Evolutionary conservation across 2,888 invertebrate species (phyloP).

Genomic region (Caenorhabditis sp.): DNA sequence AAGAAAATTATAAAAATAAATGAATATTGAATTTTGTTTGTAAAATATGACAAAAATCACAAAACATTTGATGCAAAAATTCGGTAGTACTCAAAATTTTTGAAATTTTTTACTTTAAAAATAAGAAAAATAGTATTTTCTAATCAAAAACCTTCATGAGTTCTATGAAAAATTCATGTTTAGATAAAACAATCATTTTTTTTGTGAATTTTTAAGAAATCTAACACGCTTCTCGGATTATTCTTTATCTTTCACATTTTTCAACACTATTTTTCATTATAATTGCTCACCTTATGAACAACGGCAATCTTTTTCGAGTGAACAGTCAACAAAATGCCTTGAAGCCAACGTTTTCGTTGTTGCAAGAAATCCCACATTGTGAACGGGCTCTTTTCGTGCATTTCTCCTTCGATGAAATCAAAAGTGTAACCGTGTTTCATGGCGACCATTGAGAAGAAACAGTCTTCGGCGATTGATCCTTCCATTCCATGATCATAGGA

Average conservation of each 20-base stretch:
- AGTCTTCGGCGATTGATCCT: slow-evolving; percentile 97
- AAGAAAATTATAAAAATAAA: slow-evolving; percentile 8
- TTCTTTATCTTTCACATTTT: too few relatives aligned
- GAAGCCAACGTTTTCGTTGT: slow-evolving; percentile 92
- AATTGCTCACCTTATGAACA: slow-evolving; percentile 65
- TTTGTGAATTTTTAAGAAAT: too few relatives aligned
- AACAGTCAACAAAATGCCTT: slow-evolving; percentile 74
- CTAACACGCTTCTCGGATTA: too few relatives aligned
- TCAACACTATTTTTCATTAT: too few relatives aligned
- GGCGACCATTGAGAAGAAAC: slow-evolving; percentile 94
- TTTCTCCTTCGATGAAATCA: slow-evolving; percentile 95
- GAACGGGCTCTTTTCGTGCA: slow-evolving; percentile 98
- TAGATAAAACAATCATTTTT: too few relatives aligned
- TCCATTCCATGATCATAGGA: slow-evolving; percentile 95
- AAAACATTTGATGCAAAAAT: too few relatives aligned
- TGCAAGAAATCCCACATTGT: slow-evolving; percentile 92
- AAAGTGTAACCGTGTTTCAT: slow-evolving; percentile 88
- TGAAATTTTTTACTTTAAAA: too few relatives aligned
- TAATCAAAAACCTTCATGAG: too few relatives aligned
- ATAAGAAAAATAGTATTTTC: too few relatives aligned
- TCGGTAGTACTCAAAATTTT: too few relatives aligned
- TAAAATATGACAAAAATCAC: not conserved
- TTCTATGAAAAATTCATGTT: too few relatives aligned
- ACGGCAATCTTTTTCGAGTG: slow-evolving; percentile 71
- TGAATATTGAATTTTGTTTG: not conserved